These are phyloP conservation scores for Sander lucioperca DNA, from an alignment of 2,113 vertebrate genomes.

Conservation along the genomic window DNA sequence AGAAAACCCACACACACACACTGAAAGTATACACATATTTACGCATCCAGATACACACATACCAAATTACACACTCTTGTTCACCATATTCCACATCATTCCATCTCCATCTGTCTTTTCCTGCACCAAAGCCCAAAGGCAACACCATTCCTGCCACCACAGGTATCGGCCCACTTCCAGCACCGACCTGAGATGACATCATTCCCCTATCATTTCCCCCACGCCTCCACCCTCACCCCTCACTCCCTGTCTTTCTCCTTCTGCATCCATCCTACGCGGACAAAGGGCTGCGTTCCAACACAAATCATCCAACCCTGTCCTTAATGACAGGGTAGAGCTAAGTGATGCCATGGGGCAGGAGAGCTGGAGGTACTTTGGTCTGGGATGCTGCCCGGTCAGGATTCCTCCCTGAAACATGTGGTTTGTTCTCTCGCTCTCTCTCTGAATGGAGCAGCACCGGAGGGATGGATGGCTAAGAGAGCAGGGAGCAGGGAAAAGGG, in stretches of 20 bases:
- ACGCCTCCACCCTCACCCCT: not conserved
- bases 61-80: conserved; percentile 36
- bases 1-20: conserved; percentile 15
- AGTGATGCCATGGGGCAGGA: conserved; percentile 80
- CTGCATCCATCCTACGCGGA: conserved; percentile 65
- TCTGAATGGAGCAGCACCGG: conserved; percentile 62
- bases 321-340: conserved; percentile 84
- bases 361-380: conserved; percentile 79
- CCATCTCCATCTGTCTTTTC: conserved; percentile 49
- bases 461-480: conserved; percentile 66
- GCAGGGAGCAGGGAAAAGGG: conserved; percentile 47
- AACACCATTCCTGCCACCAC: conserved; percentile 66
- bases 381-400: conserved; percentile 74
- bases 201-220: conserved; percentile 43
- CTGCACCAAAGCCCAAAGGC: conserved; percentile 56
- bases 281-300: conserved; percentile 79
- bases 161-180: conserved; percentile 66
- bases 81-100: conserved; percentile 46
- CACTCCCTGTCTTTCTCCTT: not conserved
- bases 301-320: conserved; percentile 72
- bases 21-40: conserved; percentile 31
- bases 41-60: conserved; percentile 55
- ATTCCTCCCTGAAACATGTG: conserved; percentile 82
- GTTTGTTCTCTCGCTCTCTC: conserved; percentile 69
- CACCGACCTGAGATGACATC: conserved; percentile 81